These are phyloP conservation scores for Sebastes umbrosus DNA, from an alignment of 2,797 vertebrate genomes.

Conservation along the genomic window DNA sequence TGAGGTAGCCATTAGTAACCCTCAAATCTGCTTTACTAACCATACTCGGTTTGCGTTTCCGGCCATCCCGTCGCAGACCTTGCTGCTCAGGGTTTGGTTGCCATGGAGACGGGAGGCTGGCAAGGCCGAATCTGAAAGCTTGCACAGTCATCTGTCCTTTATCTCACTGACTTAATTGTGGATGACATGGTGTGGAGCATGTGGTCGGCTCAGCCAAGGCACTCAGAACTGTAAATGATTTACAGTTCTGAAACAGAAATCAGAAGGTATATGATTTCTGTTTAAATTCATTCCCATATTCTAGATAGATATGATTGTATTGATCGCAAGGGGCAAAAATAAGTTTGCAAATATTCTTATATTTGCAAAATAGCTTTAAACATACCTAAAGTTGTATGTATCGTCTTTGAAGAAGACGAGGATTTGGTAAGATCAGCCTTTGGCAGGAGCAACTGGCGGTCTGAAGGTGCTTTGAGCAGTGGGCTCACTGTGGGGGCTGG, in stretches of 20 bases:
- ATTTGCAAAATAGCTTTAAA: background rate
- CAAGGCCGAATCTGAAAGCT: conserved; percentile 73
- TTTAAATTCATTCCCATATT: background rate
- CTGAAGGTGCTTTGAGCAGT: conserved; percentile 18
- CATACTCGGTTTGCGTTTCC: conserved; percentile 74
- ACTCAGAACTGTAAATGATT: conserved; percentile 24
- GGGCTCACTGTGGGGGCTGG: conserved; percentile 34
- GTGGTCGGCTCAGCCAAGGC: conserved; percentile 26
- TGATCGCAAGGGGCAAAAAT: background rate
- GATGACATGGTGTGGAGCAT: conserved; percentile 58
- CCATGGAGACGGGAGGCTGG: conserved; percentile 70
- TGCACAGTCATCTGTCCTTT: conserved; percentile 71
- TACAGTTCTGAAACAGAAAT: background rate
- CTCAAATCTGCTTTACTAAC: conserved; percentile 64
- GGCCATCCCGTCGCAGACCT: conserved; percentile 57
- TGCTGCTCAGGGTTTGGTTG: conserved; percentile 63
- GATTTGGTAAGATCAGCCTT: background rate
- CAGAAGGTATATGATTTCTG: background rate
- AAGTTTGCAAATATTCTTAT: background rate
- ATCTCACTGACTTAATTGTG: conserved; percentile 70
- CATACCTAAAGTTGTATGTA: background rate
- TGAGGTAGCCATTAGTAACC: conserved; percentile 75
- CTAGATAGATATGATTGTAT: background rate
- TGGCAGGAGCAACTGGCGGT: conserved; percentile 24
- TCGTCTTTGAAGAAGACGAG: background rate